A percentile compares a stretch with the other conserved stretches of the same genome.
Evolutionary conservation across 2,113 vertebrate species (phyloP).

Genomic region (Lophius piscatorius): DNA sequence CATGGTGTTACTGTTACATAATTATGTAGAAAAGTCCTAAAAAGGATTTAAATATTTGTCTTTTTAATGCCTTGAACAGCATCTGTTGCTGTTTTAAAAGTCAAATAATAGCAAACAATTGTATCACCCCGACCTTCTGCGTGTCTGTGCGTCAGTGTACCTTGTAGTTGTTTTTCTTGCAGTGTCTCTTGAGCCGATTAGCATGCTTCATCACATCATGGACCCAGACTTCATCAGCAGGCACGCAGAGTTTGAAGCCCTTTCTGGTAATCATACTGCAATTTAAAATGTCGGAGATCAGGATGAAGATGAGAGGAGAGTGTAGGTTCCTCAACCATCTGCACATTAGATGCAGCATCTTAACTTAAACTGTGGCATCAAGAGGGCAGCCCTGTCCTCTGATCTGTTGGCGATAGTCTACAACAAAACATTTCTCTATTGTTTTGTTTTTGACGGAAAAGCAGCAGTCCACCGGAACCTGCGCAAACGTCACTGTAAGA

Average conservation of each 20-base stretch:
- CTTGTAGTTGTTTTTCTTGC: background rate
- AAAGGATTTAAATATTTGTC: too few species aligned
- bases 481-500: slow-evolving; percentile 10
- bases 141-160: slow-evolving; percentile 20
- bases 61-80: too few species aligned
- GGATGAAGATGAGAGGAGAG: background rate
- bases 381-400: slow-evolving; percentile 33
- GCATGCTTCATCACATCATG: background rate
- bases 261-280: slow-evolving; percentile 47
- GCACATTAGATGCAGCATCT: background rate
- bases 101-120: too few species aligned
- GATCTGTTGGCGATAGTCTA: slow-evolving; percentile 8
- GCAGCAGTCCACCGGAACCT: slow-evolving; percentile 58
- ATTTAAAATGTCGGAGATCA: too few species aligned
- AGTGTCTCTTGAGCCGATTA: fast-evolving
- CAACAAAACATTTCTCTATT: fast-evolving
- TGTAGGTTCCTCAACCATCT: background rate
- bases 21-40: too few species aligned
- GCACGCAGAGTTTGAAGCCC: background rate
- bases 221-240: background rate
- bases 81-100: too few species aligned
- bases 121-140: too few species aligned
- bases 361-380: slow-evolving; percentile 53
- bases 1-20: too few species aligned
- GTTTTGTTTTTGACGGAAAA: fast-evolving